Evolutionary conservation across 2,797 vertebrate species (phyloP), one percentile per base, ranked within the genome.

Genomic region (Neosilurus mollespiculum): DNA sequence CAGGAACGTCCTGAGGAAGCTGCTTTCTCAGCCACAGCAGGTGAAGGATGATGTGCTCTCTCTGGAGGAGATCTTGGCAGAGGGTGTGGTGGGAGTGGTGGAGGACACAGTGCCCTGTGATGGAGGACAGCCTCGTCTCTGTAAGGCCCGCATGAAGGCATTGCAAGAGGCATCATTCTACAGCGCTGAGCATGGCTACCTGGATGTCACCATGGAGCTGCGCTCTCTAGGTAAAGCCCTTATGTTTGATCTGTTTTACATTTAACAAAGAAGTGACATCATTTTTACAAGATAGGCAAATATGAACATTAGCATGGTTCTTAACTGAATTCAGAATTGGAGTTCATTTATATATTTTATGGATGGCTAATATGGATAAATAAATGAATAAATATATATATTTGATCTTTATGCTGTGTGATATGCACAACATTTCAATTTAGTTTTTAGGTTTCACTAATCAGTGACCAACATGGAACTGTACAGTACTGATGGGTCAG

Each of bases 191-290:
- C 98, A 99, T 0, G 96, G 97, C 85, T 99, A 99, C 9, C 95
- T 99, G 84, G 98, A 99, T 64, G 98, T 99, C 93, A 99, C 97
- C 91, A 96, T 99, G 96, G 98, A 99, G 94, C 96, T 99, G 53
- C 91, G 95, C 87, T 93, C 95, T 0, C 92, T 99, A 24, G 98
- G 98, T 99, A 92, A 78, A 53, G 30, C 30, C 51, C 53, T 34
- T 15, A n/a, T 49, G 30, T 70, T 56, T n/a, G 18, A 64, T 0
- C 22, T 24, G 20, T 71, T 71, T 71, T 37, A 8, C 3, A 37
- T 69, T 43, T 34, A 43, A 53, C 51, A 10, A 16, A 18, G 54
- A 30, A 54, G 16, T 1, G 9, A 26, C 5, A 22, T 70, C 4
- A 22, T 70, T 67, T 69, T 43, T 71, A n/a, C 37, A 53, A 20